These are phyloP conservation scores for Arnoldichthys spilopterus DNA, from an alignment of 2,797 vertebrate genomes.

Conservation along the genomic window DNA sequence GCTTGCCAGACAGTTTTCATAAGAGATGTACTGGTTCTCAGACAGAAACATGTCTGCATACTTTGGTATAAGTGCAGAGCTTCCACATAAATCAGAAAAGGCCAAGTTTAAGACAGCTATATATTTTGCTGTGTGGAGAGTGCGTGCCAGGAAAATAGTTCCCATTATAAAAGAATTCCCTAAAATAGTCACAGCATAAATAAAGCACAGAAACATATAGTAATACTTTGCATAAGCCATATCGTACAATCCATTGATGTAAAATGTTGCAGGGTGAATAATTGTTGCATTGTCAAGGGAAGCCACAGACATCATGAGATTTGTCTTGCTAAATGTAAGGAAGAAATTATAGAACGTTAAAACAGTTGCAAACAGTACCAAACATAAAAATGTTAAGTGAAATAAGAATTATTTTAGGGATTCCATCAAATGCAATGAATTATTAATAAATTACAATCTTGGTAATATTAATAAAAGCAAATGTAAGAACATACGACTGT, in stretches of 20 bases:
- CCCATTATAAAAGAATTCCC: constrained; percentile 1
- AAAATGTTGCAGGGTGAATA: not conserved
- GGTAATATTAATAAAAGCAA: not conserved
- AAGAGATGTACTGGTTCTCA: constrained; percentile 5
- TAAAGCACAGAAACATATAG: not conserved
- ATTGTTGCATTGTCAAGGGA: not conserved
- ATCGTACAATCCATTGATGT: not conserved
- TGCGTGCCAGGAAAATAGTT: not conserved
- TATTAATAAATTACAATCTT: no score
- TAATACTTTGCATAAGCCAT: not conserved
- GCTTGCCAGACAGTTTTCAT: not conserved
- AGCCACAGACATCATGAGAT: not conserved
- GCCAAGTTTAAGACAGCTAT: constrained; percentile 8
- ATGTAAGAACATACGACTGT: not conserved
- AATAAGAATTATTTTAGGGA: no score
- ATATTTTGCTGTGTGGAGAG: constrained; percentile 3
- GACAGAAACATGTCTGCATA: not conserved
- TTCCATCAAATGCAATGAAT: no score
- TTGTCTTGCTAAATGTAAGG: not conserved
- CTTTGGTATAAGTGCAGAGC: not conserved
- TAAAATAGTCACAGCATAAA: not conserved
- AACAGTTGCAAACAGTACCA: not conserved
- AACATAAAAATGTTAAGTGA: not conserved
- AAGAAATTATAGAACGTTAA: not conserved
- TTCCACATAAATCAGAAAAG: constrained; percentile 1